Conservation (phyloP, 2,797 vertebrate species). For the Graptemys geographica region DNA sequence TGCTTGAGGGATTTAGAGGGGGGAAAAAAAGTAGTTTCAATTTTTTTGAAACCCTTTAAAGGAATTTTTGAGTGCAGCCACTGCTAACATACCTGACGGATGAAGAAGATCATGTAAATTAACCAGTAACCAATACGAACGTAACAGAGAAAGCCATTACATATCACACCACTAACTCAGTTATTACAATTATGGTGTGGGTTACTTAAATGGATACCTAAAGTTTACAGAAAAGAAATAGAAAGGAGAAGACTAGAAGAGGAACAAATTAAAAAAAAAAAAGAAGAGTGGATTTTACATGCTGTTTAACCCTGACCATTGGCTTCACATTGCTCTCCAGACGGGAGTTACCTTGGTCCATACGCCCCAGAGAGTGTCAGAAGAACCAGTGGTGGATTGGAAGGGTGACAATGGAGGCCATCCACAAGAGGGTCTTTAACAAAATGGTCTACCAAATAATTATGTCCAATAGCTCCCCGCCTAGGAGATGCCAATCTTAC, state of each 20-base stretch:
- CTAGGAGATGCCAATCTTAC: not conserved
- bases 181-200: too few species aligned
- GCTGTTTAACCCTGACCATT: not conserved
- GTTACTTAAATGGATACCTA: not conserved
- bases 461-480: not conserved
- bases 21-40: not conserved
- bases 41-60: too few species aligned
- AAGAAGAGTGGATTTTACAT: slow-evolving; percentile 22
- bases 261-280: not conserved
- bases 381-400: not conserved
- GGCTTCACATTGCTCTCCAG: not conserved
- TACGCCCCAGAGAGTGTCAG: not conserved
- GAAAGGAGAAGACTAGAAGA: not conserved
- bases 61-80: too few species aligned
- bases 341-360: not conserved
- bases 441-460: not conserved
- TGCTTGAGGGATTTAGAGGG: too few species aligned
- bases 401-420: not conserved
- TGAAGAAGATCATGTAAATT: not conserved
- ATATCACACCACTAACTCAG: not conserved
- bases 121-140: not conserved
- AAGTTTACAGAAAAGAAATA: not conserved
- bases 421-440: not conserved
- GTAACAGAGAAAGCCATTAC: not conserved
- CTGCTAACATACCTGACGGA: not conserved